These are phyloP conservation scores for Coleophora deauratella DNA, from an alignment of 2,888 invertebrate genomes.

Conservation along the genomic window DNA sequence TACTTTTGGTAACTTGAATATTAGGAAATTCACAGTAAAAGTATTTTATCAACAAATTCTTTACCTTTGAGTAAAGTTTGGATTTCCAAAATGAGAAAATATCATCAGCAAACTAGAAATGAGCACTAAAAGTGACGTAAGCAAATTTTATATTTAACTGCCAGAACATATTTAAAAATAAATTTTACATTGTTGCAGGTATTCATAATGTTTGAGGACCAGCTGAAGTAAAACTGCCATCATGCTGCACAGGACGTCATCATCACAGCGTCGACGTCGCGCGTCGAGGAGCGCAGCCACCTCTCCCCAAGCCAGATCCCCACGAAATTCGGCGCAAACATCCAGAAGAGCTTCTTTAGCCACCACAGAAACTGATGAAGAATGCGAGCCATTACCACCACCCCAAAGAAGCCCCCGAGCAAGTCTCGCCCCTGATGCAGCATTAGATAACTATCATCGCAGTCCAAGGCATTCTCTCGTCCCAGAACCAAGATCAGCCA, in stretches of 20 bases:
- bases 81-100: no score
- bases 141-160: no score
- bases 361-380: conserved; percentile 77
- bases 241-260: conserved; percentile 79
- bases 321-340: conserved; percentile 60
- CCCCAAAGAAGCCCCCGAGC: conserved; percentile 71
- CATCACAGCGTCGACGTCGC: conserved; percentile 78
- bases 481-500: conserved; percentile 72
- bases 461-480: conserved; percentile 73
- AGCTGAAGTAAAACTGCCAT: conserved; percentile 17
- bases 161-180: neutral
- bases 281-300: conserved; percentile 79
- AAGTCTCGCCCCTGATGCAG: conserved; percentile 74
- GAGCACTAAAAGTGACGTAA: no score
- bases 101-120: no score
- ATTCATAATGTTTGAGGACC: neutral
- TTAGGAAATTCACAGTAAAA: no score
- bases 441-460: conserved; percentile 65
- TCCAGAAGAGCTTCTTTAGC: conserved; percentile 75
- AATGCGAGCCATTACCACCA: conserved; percentile 50
- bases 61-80: no score
- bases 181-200: conserved; percentile 9
- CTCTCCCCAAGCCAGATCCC: conserved; percentile 74
- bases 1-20: no score
- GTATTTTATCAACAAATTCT: no score